Conservation (phyloP, 2,113 vertebrate species). For the Anguilla rostrata region DNA sequence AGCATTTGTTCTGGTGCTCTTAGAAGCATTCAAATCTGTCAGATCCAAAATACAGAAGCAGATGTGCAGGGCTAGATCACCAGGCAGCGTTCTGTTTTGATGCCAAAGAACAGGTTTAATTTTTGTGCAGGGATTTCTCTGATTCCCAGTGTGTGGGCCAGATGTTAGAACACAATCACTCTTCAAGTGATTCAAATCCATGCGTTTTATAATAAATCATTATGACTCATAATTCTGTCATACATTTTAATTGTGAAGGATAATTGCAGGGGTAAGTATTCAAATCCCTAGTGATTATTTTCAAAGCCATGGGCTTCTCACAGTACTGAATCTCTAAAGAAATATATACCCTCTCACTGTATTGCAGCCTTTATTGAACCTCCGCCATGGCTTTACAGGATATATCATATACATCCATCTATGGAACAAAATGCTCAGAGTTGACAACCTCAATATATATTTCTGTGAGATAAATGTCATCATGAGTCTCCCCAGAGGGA, state of each 20-base stretch:
- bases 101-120: background rate
- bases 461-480: slow-evolving; percentile 3
- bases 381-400: background rate
- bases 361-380: background rate
- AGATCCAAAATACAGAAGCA: background rate
- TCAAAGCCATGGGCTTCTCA: background rate
- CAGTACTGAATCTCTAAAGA: background rate
- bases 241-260: slow-evolving; percentile 1
- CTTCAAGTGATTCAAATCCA: background rate
- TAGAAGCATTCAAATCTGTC: background rate
- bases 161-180: slow-evolving; percentile 9
- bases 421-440: background rate
- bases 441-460: background rate
- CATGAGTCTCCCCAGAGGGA: background rate
- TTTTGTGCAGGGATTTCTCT: background rate
- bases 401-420: background rate
- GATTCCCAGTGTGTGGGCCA: background rate
- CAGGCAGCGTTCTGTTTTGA: background rate
- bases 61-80: slow-evolving; percentile 5
- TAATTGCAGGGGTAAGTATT: background rate
- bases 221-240: background rate
- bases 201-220: slow-evolving; percentile 2
- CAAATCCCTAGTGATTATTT: slow-evolving; percentile 2
- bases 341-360: background rate
- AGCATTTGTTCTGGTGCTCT: background rate